A percentile compares a stretch with the other conserved stretches of the same genome.
Conservation (phyloP, 2,797 vertebrate genomes). For the Gymnocypris eckloni region DNA sequence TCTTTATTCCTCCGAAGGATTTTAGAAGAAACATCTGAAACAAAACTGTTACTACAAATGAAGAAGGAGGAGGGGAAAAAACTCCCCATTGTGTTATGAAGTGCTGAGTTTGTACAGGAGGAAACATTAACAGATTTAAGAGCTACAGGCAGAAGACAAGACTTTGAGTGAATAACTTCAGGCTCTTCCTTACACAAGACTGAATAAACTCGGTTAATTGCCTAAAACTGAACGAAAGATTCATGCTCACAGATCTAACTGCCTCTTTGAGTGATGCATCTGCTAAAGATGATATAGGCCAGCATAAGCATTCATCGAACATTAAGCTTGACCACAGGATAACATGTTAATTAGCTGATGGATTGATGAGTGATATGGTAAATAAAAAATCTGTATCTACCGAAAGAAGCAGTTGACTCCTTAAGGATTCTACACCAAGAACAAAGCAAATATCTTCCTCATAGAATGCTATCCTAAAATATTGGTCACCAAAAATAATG, state of each 20-base stretch:
- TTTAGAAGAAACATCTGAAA: neutral
- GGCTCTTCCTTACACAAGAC: slow-evolving; percentile 12
- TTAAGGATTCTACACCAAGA: neutral
- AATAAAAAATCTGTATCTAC: neutral
- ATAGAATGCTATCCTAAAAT: neutral
- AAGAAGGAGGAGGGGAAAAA: neutral
- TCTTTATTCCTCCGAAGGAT: neutral
- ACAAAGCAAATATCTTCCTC: neutral
- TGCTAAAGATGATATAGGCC: slow-evolving; percentile 4
- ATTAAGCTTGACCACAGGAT: neutral
- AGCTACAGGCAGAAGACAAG: neutral
- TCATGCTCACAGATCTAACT: slow-evolving; percentile 4
- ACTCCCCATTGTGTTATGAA: neutral
- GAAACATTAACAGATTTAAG: neutral
- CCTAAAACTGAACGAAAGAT: slow-evolving; percentile 28
- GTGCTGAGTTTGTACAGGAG: neutral
- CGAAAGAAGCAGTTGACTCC: neutral
- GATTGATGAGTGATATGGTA: neutral
- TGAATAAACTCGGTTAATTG: slow-evolving; percentile 31
- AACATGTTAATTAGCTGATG: slow-evolving; percentile 1
- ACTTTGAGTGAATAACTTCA: neutral
- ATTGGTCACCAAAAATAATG: neutral
- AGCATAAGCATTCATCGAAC: neutral
- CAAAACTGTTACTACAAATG: neutral
- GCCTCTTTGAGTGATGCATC: slow-evolving; percentile 20